These are phyloP conservation scores for Alosa alosa DNA, from an alignment of 2,113 vertebrate species.

Conservation along the genomic window DNA sequence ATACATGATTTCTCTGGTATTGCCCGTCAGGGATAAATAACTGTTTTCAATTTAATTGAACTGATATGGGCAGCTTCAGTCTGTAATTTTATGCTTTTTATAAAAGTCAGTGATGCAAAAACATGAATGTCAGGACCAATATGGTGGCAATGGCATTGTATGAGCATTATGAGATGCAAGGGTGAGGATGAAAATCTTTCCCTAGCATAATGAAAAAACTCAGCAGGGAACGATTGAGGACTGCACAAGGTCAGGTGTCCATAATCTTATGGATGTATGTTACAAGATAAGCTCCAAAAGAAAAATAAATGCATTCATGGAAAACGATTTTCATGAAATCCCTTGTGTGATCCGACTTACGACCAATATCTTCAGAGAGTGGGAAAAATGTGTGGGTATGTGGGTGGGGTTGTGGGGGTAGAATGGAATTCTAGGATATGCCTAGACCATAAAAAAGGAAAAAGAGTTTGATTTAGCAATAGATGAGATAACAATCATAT, in stretches of 20 bases:
- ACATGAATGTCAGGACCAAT: background rate
- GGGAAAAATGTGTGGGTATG: background rate
- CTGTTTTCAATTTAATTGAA: too few species aligned
- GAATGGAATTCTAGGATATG: too few species aligned
- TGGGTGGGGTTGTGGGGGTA: background rate
- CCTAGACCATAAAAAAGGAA: too few species aligned
- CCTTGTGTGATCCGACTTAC: background rate
- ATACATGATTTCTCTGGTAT: too few species aligned
- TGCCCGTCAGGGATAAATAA: too few species aligned
- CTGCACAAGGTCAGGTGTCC: background rate
- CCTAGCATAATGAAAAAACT: background rate
- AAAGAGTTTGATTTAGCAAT: too few species aligned
- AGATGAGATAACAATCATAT: too few species aligned
- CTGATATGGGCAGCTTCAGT: background rate
- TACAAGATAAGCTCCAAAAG: background rate
- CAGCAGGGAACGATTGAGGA: background rate
- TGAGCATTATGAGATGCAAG: background rate
- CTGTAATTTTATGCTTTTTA: background rate
- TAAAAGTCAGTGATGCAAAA: background rate
- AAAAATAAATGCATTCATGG: background rate
- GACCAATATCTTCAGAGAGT: background rate
- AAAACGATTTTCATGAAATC: background rate
- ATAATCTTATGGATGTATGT: background rate
- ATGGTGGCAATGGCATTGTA: background rate
- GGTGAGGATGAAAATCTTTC: too few species aligned